phyloP scores from a whole-genome alignment of 2,113 vertebrate species.

The Scytalopus superciliaris region DNA sequence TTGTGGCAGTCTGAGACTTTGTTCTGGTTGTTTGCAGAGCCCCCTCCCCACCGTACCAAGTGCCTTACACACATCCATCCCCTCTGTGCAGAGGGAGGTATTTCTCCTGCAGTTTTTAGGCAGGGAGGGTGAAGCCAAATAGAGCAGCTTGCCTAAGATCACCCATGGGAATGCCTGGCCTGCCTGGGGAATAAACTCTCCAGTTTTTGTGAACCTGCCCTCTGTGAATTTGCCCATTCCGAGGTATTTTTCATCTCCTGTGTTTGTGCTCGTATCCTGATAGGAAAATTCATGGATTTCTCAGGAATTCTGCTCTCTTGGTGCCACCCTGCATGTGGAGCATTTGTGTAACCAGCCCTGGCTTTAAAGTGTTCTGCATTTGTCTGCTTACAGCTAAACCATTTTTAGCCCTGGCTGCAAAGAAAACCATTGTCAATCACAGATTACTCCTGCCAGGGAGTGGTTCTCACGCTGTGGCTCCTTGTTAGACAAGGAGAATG shows the following conservation, averaged over 20 bases:
- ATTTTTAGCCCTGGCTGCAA: slow-evolving; percentile 31
- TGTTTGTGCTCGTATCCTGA: background rate
- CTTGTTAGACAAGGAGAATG: slow-evolving; percentile 31
- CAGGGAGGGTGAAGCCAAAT: background rate
- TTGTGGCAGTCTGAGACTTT: background rate
- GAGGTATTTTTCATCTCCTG: background rate
- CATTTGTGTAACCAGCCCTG: background rate
- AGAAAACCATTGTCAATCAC: slow-evolving; percentile 35
- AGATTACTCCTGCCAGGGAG: slow-evolving; percentile 13
- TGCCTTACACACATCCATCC: background rate
- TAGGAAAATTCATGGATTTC: background rate
- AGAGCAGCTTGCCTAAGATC: background rate
- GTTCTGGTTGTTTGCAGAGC: slow-evolving; percentile 20
- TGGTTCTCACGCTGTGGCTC: slow-evolving; percentile 27
- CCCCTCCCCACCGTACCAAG: background rate
- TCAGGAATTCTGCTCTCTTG: background rate
- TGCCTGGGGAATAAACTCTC: background rate
- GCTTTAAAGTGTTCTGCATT: background rate
- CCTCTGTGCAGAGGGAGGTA: background rate
- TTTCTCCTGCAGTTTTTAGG: background rate
- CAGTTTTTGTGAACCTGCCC: background rate
- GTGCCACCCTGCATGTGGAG: background rate
- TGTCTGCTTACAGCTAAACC: background rate
- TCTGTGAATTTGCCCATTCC: background rate
- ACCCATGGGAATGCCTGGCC: background rate